Percentiles rank a stretch among this genome's conserved stretches.
Evolutionary conservation across 2,113 vertebrate genomes (phyloP).

Genomic region (Corythornis vintsioides): DNA sequence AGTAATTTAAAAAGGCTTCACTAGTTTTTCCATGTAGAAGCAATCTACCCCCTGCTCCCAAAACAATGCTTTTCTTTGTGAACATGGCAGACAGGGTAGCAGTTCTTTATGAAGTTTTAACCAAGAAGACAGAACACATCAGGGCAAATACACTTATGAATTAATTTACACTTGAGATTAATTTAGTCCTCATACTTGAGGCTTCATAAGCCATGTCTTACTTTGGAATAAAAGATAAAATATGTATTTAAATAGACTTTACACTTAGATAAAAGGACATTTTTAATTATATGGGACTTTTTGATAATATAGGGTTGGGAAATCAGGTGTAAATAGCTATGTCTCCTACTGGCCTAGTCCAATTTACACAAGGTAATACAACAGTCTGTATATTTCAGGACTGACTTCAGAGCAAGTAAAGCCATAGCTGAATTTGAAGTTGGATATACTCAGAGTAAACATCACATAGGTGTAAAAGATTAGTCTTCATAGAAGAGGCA

Average conservation of each 20-base stretch:
- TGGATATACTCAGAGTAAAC: not conserved
- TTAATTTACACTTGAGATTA: not conserved
- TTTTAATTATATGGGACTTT: not conserved
- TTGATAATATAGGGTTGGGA: not conserved
- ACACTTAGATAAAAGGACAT: not conserved
- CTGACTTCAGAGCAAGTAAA: slow-evolving; percentile 3
- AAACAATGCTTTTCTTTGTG: slow-evolving; percentile 21
- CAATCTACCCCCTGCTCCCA: slow-evolving; percentile 39
- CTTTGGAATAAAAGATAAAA: not conserved
- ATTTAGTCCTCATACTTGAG: not conserved
- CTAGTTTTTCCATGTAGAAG: slow-evolving; percentile 40
- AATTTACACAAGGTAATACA: not conserved
- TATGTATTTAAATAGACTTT: not conserved
- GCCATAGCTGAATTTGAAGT: not conserved
- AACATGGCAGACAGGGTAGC: not conserved
- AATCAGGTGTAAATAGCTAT: not conserved
- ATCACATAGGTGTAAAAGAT: not conserved
- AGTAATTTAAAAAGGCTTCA: slow-evolving; percentile 52
- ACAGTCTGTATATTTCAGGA: not conserved
- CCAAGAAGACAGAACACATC: not conserved
- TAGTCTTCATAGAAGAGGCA: not conserved
- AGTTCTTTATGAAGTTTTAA: slow-evolving; percentile 41
- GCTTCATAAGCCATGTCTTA: not conserved
- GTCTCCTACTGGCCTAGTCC: not conserved
- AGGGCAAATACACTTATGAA: not conserved